Evolutionary conservation across 1,140 invertebrate species (phyloP).

Genomic region (Macrocentrus cingulum): DNA sequence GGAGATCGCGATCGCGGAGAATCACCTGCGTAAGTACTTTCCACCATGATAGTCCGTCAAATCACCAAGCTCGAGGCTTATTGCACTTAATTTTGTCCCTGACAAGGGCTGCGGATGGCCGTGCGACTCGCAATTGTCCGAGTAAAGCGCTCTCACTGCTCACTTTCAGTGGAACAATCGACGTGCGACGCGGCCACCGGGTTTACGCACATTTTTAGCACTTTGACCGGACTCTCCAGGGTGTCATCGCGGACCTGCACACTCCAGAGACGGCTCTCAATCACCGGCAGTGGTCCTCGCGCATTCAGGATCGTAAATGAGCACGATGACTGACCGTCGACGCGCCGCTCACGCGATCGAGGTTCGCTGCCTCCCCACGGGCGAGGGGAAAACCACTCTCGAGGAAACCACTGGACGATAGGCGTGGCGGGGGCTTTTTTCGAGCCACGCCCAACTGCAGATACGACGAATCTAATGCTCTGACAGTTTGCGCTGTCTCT

Average conservation of each 20-base stretch:
- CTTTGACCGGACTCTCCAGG: too few species aligned
- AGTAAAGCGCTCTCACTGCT: not conserved
- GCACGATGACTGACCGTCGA: not conserved
- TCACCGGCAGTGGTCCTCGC: not conserved
- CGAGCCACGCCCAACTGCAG: constrained; percentile 24
- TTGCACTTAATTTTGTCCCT: too few species aligned
- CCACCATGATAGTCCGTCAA: constrained; percentile 46
- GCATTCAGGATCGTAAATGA: constrained; percentile 5
- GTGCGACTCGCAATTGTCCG: too few species aligned
- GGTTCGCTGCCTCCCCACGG: not conserved
- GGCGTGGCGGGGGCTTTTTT: constrained; percentile 26
- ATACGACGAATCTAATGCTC: not conserved
- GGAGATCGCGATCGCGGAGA: constrained; percentile 52
- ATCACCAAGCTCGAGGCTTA: not conserved
- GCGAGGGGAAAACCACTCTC: constrained; percentile 20
- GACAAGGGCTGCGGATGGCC: too few species aligned
- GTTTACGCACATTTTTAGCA: too few species aligned
- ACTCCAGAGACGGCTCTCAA: too few species aligned
- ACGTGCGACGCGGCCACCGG: not conserved
- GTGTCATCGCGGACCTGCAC: too few species aligned
- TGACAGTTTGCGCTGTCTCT: too few species aligned
- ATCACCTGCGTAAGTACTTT: constrained; percentile 50
- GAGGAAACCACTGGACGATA: constrained; percentile 25
- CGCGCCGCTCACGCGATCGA: constrained; percentile 5
- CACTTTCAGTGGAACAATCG: not conserved